These are phyloP conservation scores for Argyrosomus japonicus DNA, from an alignment of 2,113 vertebrate species.

Conservation along the genomic window DNA sequence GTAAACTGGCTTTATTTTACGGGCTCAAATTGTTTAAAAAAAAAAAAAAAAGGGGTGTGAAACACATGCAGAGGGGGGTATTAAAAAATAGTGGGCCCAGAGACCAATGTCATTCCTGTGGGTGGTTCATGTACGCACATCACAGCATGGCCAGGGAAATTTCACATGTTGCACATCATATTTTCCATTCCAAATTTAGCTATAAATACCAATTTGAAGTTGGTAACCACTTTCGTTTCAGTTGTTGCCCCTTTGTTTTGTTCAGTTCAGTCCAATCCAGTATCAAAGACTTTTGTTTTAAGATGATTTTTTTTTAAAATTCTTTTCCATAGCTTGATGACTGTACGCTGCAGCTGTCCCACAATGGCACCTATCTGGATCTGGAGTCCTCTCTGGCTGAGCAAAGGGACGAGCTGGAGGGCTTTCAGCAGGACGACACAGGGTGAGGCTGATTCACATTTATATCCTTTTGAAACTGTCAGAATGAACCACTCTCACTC, in stretches of 20 bases:
- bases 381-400: slow-evolving; percentile 95
- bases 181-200: slow-evolving; percentile 43
- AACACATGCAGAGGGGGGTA: slow-evolving; percentile 19
- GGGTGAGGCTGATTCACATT: slow-evolving; percentile 85
- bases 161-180: slow-evolving; percentile 25
- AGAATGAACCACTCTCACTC: not conserved
- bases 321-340: slow-evolving; percentile 90
- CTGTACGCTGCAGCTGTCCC: slow-evolving; percentile 94
- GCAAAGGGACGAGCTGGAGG: slow-evolving; percentile 94
- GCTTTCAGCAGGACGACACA: slow-evolving; percentile 91
- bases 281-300: not conserved
- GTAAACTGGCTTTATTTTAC: slow-evolving; percentile 63
- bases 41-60: slow-evolving; percentile 61
- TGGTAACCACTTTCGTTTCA: not conserved
- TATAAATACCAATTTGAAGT: slow-evolving; percentile 22
- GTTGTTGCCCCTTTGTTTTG: not conserved
- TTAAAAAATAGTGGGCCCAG: slow-evolving; percentile 18
- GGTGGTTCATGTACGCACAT: slow-evolving; percentile 39
- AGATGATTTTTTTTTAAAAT: not conserved
- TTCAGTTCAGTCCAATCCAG: not conserved
- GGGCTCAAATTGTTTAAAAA: slow-evolving; percentile 49
- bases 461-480: slow-evolving; percentile 1
- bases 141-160: slow-evolving; percentile 14
- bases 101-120: slow-evolving; percentile 49
- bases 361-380: slow-evolving; percentile 96